Conservation (phyloP, 2,113 vertebrate species). For the Sigmodon hispidus region DNA sequence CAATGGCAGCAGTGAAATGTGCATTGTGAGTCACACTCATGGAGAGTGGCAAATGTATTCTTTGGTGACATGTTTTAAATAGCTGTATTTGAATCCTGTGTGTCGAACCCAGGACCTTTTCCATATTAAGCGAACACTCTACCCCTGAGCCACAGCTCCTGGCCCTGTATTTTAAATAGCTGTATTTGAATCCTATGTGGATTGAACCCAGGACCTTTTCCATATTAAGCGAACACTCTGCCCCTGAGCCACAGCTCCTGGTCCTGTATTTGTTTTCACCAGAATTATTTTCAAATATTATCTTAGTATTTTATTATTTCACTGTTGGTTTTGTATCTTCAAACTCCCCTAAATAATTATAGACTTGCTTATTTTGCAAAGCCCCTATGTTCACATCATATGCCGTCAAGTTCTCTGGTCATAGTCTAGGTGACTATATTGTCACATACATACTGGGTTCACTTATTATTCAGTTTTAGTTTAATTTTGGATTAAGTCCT, state of each 20-base stretch:
- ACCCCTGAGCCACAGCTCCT: background rate
- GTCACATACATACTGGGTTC: background rate
- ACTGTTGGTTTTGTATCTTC: background rate
- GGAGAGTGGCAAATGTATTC: background rate
- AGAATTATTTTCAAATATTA: background rate
- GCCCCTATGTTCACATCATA: background rate
- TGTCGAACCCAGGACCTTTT: background rate
- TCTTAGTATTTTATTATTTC: background rate
- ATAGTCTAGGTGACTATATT: background rate
- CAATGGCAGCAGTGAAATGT: background rate
- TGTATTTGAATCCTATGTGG: background rate
- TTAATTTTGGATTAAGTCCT: conserved; percentile 6
- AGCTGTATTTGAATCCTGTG: background rate
- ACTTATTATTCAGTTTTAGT: background rate
- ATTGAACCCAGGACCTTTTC: background rate
- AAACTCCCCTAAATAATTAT: background rate
- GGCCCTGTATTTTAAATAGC: background rate
- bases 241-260: background rate
- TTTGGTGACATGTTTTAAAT: conserved; percentile 8
- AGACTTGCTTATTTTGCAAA: conserved; percentile 1
- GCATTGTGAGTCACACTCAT: background rate
- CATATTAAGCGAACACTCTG: background rate
- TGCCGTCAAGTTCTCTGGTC: background rate
- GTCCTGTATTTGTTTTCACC: background rate
- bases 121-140: background rate